Conservation (phyloP, 2,888 invertebrate species). For the Drosophila lacicola region DNA sequence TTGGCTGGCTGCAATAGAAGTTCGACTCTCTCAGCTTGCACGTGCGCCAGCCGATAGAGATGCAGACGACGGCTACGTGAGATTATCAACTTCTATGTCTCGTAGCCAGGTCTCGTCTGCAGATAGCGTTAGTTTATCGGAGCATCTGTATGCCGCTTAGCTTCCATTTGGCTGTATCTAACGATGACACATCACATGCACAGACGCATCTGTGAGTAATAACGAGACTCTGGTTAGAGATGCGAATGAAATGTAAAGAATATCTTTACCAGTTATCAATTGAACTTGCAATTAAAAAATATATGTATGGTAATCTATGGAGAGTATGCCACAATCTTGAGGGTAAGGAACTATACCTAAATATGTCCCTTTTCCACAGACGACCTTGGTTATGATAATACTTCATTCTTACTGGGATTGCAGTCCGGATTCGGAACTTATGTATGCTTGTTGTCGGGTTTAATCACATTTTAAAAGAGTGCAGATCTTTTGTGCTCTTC, state of each 20-base stretch:
- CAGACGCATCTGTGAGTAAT: background rate
- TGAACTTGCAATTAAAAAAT: too few species aligned
- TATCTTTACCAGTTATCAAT: too few species aligned
- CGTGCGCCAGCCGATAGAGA: constrained; percentile 20
- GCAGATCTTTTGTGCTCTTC: constrained; percentile 57
- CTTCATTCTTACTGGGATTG: too few species aligned
- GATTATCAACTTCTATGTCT: constrained; percentile 50
- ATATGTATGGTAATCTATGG: too few species aligned
- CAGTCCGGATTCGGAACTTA: too few species aligned
- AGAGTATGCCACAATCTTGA: too few species aligned
- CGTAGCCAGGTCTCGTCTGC: constrained; percentile 42
- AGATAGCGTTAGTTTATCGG: constrained; percentile 56
- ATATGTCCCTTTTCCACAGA: too few species aligned
- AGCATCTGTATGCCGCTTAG: background rate
- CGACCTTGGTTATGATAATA: too few species aligned
- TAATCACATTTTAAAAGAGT: background rate
- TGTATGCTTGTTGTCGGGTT: too few species aligned
- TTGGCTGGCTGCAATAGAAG: constrained; percentile 49
- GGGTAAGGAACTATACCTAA: too few species aligned
- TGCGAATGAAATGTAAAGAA: constrained; percentile 7
- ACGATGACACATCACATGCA: constrained; percentile 50
- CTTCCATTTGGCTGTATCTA: constrained; percentile 33
- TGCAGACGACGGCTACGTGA: constrained; percentile 54
- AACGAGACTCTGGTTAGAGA: background rate
- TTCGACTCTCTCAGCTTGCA: constrained; percentile 23